Conservation (phyloP, 2,113 vertebrate species). For the Corydoras sp. region DNA sequence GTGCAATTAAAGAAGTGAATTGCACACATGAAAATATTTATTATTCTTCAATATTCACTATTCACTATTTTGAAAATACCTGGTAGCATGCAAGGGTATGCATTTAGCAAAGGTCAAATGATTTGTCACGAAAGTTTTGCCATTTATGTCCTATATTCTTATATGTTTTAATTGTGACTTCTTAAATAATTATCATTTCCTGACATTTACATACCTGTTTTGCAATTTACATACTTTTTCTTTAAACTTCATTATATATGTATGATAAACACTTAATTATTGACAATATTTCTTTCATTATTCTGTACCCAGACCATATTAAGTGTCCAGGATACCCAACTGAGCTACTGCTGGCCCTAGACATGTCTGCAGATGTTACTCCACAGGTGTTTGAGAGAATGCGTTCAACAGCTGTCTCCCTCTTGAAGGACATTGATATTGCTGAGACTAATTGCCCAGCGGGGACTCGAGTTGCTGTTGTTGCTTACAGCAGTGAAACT, state of each 20-base stretch:
- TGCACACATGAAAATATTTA: no score
- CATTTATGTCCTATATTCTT: no score
- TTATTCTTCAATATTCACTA: no score
- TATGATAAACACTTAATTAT: not conserved
- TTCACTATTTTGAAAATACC: no score
- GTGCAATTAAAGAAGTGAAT: no score
- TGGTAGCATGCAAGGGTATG: no score
- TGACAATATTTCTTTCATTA: not conserved
- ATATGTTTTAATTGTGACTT: no score
- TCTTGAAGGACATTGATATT: constrained; percentile 68
- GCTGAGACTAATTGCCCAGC: constrained; percentile 77
- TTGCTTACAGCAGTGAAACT: constrained; percentile 65
- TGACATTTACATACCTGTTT: no score
- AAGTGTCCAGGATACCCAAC: constrained; percentile 74
- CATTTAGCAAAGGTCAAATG: no score
- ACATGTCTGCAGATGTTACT: constrained; percentile 71
- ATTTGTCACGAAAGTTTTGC: no score
- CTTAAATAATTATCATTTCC: no score
- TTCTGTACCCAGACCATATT: constrained; percentile 46
- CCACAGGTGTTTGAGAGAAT: constrained; percentile 68
- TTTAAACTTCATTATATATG: not conserved
- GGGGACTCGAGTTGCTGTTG: constrained; percentile 70
- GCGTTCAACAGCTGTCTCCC: constrained; percentile 57
- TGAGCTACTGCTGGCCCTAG: constrained; percentile 79
- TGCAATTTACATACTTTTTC: no score